Conservation (phyloP, 1,140 invertebrate genomes). For the silkworm (Bombyx mori) region DNA sequence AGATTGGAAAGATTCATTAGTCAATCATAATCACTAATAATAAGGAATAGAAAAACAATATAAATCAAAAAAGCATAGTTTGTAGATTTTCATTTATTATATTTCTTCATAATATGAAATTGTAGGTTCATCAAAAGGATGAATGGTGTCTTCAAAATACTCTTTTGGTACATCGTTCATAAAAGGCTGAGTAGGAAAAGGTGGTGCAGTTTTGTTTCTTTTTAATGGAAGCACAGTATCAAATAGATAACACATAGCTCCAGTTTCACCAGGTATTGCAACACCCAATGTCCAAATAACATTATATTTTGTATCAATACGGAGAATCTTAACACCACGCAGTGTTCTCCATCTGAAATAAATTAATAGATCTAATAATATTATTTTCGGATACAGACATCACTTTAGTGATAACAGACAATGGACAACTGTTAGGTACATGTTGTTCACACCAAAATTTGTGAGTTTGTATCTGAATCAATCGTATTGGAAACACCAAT, state of each 20-base stretch:
- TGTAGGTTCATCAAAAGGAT: constrained; percentile 78
- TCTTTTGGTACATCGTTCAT: constrained; percentile 77
- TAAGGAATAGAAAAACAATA: neutral
- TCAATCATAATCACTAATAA: neutral
- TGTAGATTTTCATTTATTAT: constrained; percentile 13
- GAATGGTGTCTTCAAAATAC: constrained; percentile 79
- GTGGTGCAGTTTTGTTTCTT: constrained; percentile 74
- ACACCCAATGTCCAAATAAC: constrained; percentile 90
- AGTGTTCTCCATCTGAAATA: constrained; percentile 75
- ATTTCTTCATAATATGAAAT: constrained; percentile 76
- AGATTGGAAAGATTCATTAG: too few relatives aligned
- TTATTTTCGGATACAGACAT: too few relatives aligned
- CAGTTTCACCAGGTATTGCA: constrained; percentile 84
- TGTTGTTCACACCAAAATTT: too few relatives aligned
- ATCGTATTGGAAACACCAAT: too few relatives aligned
- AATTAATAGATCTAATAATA: too few relatives aligned
- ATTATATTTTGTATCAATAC: constrained; percentile 96
- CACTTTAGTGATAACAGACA: too few relatives aligned
- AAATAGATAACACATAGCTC: constrained; percentile 85
- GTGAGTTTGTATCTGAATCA: too few relatives aligned
- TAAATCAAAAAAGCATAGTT: neutral
- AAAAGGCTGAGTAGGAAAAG: constrained; percentile 86
- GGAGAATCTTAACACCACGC: constrained; percentile 85
- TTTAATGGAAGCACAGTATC: constrained; percentile 82
- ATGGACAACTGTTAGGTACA: too few relatives aligned